Conservation (phyloP, 2,888 invertebrate species). For the Eudasyphora cyanicolor region DNA sequence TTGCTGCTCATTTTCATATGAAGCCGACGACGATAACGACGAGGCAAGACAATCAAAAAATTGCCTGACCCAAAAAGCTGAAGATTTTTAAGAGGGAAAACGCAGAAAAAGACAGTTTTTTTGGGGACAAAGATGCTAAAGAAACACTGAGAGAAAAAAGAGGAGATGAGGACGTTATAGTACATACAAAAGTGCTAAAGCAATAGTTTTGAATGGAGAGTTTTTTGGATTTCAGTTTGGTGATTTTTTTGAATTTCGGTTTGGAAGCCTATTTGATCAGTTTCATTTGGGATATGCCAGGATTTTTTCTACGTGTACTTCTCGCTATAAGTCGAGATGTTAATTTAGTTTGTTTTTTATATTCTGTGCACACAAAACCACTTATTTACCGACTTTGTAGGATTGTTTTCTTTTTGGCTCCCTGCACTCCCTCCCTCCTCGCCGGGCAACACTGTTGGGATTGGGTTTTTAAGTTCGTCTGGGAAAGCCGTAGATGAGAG, state of each 20-base stretch:
- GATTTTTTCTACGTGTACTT: conserved; percentile 21
- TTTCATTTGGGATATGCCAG: no score
- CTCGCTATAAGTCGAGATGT: not conserved
- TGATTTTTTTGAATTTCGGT: not conserved
- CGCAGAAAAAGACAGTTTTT: conserved; percentile 6
- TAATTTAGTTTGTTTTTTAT: conserved; percentile 41
- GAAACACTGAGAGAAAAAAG: conserved; percentile 6
- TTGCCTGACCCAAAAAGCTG: conserved; percentile 54
- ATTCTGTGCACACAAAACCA: conserved; percentile 25
- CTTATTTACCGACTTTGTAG: not conserved
- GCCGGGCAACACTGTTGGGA: no score
- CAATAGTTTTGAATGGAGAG: not conserved
- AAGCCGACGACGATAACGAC: conserved; percentile 28
- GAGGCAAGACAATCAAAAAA: conserved; percentile 25
- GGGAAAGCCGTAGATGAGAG: conserved; percentile 17
- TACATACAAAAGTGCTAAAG: not conserved
- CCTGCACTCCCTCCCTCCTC: no score
- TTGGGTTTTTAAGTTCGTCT: conserved; percentile 20
- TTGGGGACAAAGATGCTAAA: conserved; percentile 27
- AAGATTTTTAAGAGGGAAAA: not conserved
- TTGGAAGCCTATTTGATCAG: not conserved
- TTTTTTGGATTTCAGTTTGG: not conserved
- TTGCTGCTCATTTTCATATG: conserved; percentile 44
- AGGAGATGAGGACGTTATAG: not conserved
- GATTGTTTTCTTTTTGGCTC: conserved; percentile 10